Conservation (phyloP, 2,797 vertebrate species). For the Girardinus metallicus region DNA sequence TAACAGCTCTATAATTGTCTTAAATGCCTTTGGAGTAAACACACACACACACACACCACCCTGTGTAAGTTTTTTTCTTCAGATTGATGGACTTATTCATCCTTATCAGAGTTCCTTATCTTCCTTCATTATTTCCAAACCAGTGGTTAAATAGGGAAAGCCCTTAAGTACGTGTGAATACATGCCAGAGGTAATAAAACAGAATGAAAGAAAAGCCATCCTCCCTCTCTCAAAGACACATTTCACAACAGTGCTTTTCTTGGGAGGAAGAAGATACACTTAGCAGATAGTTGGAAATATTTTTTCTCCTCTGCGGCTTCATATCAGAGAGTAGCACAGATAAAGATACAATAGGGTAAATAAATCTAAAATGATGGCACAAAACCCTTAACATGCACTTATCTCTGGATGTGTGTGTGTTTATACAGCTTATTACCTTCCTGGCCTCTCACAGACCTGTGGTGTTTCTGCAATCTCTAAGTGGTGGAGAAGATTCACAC, state of each 20-base stretch:
- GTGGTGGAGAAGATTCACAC: slow-evolving; percentile 36
- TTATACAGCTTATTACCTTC: slow-evolving; percentile 55
- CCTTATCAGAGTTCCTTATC: slow-evolving; percentile 78
- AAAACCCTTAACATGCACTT: slow-evolving; percentile 72
- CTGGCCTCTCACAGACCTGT: slow-evolving; percentile 21
- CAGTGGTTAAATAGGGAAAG: slow-evolving; percentile 81
- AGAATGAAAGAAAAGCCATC: slow-evolving; percentile 51
- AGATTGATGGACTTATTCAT: slow-evolving; percentile 77
- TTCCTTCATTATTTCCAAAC: slow-evolving; percentile 81
- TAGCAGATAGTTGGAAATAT: slow-evolving; percentile 78
- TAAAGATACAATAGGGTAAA: slow-evolving; percentile 78
- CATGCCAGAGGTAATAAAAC: slow-evolving; percentile 82
- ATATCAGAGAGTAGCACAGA: slow-evolving; percentile 77
- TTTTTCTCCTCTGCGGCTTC: slow-evolving; percentile 69
- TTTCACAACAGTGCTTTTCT: slow-evolving; percentile 62
- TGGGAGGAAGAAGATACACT: slow-evolving; percentile 76
- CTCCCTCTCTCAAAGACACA: slow-evolving; percentile 22
- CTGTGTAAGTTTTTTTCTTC: slow-evolving; percentile 69
- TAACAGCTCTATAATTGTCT: slow-evolving; percentile 59
- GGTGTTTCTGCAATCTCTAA: slow-evolving; percentile 49
- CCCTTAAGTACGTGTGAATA: slow-evolving; percentile 78
- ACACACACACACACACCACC: slow-evolving; percentile 29
- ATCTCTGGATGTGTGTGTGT: slow-evolving; percentile 46
- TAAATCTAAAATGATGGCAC: slow-evolving; percentile 79
- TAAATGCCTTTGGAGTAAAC: slow-evolving; percentile 71